phyloP scores from a whole-genome alignment of 1,140 invertebrate species.

The Heliconius nattereri region DNA sequence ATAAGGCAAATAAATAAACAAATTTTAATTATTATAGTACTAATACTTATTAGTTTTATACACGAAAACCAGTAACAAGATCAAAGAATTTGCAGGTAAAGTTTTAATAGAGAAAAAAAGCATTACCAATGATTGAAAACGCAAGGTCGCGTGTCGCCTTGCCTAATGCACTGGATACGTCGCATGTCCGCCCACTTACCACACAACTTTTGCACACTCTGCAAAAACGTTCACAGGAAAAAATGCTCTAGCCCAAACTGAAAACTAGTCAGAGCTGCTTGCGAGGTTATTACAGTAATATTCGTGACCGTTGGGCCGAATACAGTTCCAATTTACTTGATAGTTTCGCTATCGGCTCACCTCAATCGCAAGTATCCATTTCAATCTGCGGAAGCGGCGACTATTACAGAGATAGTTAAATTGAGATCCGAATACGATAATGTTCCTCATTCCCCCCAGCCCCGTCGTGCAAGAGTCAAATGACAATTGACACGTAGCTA shows the following conservation, averaged over 20 bases:
- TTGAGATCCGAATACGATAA: conserved; percentile 53
- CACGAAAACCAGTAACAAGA: not conserved
- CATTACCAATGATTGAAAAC: conserved; percentile 24
- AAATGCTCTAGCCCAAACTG: conserved; percentile 15
- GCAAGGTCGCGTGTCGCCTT: conserved; percentile 30
- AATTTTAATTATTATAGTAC: no score
- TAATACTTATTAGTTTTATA: not conserved
- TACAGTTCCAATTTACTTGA: conserved; percentile 47
- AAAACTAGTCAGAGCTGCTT: conserved; percentile 25
- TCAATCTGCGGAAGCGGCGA: conserved; percentile 40
- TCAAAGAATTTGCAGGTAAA: not conserved
- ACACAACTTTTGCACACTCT: conserved; percentile 21
- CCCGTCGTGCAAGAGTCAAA: conserved; percentile 16
- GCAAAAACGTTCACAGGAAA: conserved; percentile 29
- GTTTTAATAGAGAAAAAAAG: conserved; percentile 14
- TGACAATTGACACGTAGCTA: conserved; percentile 38
- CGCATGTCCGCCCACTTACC: conserved; percentile 45
- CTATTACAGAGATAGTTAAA: conserved; percentile 51
- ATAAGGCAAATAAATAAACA: no score
- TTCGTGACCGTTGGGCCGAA: conserved; percentile 23
- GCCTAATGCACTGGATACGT: conserved; percentile 42
- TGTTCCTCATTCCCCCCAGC: conserved; percentile 39
- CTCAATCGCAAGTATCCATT: conserved; percentile 45
- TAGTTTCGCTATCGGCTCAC: conserved; percentile 44
- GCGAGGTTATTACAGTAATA: conserved; percentile 19